phyloP scores from a whole-genome alignment of 2,113 vertebrate species.

The Ochotona curzoniae region DNA sequence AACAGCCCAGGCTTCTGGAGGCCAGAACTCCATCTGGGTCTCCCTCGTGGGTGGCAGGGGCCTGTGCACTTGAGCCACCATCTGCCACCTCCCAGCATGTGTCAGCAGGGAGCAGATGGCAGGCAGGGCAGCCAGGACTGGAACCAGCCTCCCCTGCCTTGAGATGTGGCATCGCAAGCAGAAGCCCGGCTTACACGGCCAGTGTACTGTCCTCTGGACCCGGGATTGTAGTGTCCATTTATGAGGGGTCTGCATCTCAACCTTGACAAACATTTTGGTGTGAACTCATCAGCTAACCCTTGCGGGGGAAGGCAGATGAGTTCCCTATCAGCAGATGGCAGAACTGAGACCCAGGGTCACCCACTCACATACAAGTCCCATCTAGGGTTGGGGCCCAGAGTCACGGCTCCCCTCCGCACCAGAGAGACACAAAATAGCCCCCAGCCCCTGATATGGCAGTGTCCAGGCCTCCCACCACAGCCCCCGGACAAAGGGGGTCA shows the following conservation, averaged over 20 bases:
- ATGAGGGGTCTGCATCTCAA: background rate
- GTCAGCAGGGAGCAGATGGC: too few species aligned
- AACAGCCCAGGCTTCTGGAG: too few species aligned
- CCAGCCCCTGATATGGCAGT: background rate
- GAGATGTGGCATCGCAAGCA: too few species aligned
- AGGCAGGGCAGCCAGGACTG: too few species aligned
- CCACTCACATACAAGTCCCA: background rate
- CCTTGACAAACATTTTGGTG: background rate
- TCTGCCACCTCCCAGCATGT: too few species aligned
- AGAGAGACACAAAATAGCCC: background rate
- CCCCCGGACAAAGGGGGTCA: background rate
- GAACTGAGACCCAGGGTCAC: background rate
- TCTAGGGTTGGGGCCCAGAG: background rate
- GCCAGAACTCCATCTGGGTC: too few species aligned
- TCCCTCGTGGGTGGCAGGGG: too few species aligned
- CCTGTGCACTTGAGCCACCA: too few species aligned
- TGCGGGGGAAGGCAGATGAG: background rate
- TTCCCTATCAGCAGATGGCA: background rate
- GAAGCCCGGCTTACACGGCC: too few species aligned
- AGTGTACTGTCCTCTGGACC: background rate
- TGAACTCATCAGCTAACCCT: conserved; percentile 16
- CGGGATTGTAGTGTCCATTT: background rate
- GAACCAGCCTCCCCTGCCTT: too few species aligned
- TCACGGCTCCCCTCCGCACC: background rate
- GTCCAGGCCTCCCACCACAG: background rate